Percentiles rank a stretch among this genome's conserved stretches.
Evolutionary conservation across 2,888 invertebrate species (phyloP).

Genomic region (Thereva nobilitata): DNA sequence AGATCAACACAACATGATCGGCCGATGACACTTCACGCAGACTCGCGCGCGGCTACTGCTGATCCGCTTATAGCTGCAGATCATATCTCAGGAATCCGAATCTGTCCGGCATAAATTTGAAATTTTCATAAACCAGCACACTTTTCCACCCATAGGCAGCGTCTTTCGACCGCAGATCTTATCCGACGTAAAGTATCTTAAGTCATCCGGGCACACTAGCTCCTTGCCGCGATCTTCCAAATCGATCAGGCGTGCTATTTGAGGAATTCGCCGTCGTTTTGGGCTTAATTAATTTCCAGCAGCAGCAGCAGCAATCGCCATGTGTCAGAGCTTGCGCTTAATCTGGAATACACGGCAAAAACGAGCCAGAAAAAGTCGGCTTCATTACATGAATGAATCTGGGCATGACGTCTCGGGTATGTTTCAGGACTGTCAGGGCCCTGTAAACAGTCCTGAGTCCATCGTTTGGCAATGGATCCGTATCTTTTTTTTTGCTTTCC

Average conservation of each 20-base stretch:
- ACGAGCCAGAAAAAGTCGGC: constrained; percentile 18
- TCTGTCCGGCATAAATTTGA: constrained; percentile 24
- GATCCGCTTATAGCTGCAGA: constrained; percentile 1
- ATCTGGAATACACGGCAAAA: constrained; percentile 12
- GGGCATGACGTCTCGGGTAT: constrained; percentile 18
- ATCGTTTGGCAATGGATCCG: constrained; percentile 1
- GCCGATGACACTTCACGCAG: constrained; percentile 21
- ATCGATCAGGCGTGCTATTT: constrained; percentile 24
- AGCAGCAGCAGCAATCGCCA: constrained; percentile 25
- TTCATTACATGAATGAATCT: constrained; percentile 33
- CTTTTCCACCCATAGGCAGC: neutral
- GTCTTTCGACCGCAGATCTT: neutral
- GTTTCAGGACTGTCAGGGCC: constrained; percentile 30
- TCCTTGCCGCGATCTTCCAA: constrained; percentile 5
- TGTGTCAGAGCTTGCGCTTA: neutral
- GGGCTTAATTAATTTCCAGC: constrained; percentile 32
- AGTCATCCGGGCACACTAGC: neutral
- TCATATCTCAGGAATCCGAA: constrained; percentile 22
- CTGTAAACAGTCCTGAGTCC: neutral
- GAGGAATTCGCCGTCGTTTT: constrained; percentile 10
- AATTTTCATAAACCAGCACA: constrained; percentile 2
- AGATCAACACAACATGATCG: constrained; percentile 24
- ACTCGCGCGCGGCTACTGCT: neutral
- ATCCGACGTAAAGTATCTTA: neutral
- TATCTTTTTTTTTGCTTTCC: no score